These are phyloP conservation scores for Chromobotia macracanthus DNA, from an alignment of 2,797 vertebrate genomes.

Conservation along the genomic window DNA sequence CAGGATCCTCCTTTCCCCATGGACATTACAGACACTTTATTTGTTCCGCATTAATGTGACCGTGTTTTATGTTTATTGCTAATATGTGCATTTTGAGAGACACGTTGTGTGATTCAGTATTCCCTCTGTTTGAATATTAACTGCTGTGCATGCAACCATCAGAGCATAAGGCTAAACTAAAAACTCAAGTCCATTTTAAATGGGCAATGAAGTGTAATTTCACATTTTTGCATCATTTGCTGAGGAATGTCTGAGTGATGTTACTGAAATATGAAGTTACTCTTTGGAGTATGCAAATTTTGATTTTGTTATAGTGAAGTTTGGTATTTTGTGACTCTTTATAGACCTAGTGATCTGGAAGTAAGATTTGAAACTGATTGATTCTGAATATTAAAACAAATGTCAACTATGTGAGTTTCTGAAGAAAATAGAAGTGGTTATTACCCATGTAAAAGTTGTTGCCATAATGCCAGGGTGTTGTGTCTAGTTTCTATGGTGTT, in stretches of 20 bases:
- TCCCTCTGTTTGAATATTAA: background rate
- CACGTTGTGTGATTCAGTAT: background rate
- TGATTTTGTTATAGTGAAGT: background rate
- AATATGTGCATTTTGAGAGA: conserved; percentile 19
- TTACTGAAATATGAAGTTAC: background rate
- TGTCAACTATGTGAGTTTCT: background rate
- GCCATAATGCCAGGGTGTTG: too few species aligned
- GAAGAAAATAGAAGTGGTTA: background rate
- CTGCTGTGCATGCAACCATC: background rate
- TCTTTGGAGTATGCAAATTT: background rate
- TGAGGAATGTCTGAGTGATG: background rate
- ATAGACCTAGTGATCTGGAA: background rate
- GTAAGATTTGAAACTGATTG: background rate
- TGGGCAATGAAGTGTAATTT: background rate
- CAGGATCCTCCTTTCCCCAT: background rate
- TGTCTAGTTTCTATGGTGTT: too few species aligned
- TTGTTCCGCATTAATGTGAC: conserved; percentile 17
- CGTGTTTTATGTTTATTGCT: conserved; percentile 29
- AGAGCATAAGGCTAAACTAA: background rate
- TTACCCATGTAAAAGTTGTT: too few species aligned
- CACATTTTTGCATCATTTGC: conserved; percentile 2
- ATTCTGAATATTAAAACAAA: background rate
- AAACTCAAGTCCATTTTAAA: conserved; percentile 11
- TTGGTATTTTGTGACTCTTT: background rate
- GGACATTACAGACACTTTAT: conserved; percentile 21